Percentiles rank a stretch among this genome's conserved stretches.
Conservation (phyloP, 2,888 invertebrate genomes). For the Girardia tigrina region DNA sequence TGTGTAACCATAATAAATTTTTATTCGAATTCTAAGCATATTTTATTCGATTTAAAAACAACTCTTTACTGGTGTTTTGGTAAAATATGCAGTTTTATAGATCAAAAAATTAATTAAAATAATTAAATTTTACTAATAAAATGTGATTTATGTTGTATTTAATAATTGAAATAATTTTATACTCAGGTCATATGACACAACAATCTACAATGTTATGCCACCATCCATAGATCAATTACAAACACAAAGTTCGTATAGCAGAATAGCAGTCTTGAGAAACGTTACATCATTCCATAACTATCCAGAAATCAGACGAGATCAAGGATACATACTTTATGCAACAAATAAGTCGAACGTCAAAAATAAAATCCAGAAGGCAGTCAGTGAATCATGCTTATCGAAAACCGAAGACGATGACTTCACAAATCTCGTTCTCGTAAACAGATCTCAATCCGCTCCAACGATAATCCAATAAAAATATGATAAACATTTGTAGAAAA, state of each 20-base stretch:
- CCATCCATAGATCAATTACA: not conserved
- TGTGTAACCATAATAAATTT: too few species aligned
- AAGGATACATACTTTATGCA: not conserved
- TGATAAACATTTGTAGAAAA: not conserved
- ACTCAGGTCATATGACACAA: not conserved
- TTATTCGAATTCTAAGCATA: too few species aligned
- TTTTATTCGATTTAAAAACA: too few species aligned
- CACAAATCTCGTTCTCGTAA: too few species aligned
- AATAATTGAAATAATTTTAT: too few species aligned
- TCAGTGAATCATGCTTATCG: not conserved
- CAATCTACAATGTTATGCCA: not conserved
- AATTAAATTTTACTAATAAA: too few species aligned
- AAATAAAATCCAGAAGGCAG: not conserved
- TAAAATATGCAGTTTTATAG: too few species aligned
- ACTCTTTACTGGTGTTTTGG: too few species aligned
- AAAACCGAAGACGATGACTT: not conserved
- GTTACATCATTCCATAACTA: not conserved
- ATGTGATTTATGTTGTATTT: too few species aligned
- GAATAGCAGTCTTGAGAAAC: not conserved
- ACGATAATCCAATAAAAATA: not conserved
- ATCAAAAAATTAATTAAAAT: too few species aligned
- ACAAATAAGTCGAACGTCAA: not conserved
- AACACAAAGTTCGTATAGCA: not conserved
- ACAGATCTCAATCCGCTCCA: not conserved
- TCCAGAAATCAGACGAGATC: conserved; percentile 17